These are phyloP conservation scores for Charina bottae DNA, from an alignment of 2,113 vertebrate genomes.

Conservation along the genomic window DNA sequence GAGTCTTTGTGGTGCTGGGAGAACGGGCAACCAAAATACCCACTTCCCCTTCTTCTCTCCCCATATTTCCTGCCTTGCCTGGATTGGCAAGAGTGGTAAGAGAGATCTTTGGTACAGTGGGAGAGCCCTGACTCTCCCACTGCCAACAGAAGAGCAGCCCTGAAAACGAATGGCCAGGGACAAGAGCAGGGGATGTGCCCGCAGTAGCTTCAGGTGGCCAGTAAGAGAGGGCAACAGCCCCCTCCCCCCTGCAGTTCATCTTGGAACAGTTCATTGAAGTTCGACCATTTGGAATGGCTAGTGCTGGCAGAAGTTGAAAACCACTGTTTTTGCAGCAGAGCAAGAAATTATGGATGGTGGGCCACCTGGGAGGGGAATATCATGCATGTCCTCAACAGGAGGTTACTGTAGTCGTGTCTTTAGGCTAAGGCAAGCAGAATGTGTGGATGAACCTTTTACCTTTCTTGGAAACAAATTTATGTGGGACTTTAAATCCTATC, in stretches of 20 bases:
- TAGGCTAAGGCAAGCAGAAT: neutral
- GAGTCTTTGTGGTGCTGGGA: neutral
- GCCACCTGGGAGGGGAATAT: neutral
- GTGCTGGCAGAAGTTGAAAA: neutral
- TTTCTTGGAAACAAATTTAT: neutral
- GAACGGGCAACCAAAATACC: neutral
- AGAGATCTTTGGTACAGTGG: neutral
- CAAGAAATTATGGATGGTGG: neutral
- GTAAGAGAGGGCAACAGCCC: neutral
- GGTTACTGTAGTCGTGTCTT: neutral
- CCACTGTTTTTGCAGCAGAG: neutral
- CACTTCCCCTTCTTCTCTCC: neutral
- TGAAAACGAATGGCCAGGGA: neutral
- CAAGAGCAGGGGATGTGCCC: neutral
- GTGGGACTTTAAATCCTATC: neutral
- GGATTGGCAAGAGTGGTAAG: neutral
- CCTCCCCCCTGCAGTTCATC: neutral
- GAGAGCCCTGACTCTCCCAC: neutral
- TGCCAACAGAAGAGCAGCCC: neutral
- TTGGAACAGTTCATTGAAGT: neutral
- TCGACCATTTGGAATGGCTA: neutral
- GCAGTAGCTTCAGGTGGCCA: neutral
- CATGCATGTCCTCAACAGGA: neutral
- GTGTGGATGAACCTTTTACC: neutral
- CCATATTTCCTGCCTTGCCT: neutral